A percentile compares a stretch with the other conserved stretches of the same genome.
Conservation (phyloP, 2,797 vertebrate genomes). For the Okamejei kenojei region DNA sequence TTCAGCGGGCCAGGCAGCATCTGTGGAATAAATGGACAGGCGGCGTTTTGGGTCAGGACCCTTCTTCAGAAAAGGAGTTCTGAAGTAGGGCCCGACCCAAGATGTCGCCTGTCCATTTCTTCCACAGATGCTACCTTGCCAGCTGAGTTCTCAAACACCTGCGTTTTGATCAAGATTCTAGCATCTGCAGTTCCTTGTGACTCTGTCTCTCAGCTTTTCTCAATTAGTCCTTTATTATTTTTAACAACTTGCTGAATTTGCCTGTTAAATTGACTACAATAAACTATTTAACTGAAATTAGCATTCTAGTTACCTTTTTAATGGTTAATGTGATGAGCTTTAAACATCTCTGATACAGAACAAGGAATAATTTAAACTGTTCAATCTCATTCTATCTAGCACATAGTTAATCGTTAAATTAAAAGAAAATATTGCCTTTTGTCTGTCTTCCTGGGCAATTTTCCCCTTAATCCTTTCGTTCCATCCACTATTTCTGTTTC, state of each 20-base stretch:
- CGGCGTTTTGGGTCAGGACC: too few relatives aligned
- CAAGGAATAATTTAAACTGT: neutral
- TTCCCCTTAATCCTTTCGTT: neutral
- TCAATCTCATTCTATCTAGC: neutral
- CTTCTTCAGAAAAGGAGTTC: too few relatives aligned
- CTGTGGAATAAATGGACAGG: too few relatives aligned
- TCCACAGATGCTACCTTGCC: too few relatives aligned
- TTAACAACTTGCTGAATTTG: neutral
- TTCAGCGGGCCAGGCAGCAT: too few relatives aligned
- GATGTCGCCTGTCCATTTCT: too few relatives aligned
- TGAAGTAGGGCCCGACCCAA: too few relatives aligned
- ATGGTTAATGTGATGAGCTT: neutral
- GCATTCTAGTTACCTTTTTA: neutral
- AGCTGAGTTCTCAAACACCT: too few relatives aligned
- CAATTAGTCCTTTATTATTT: neutral
- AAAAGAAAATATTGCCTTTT: neutral
- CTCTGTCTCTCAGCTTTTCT: too few relatives aligned
- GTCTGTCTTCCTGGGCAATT: neutral
- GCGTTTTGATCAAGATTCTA: too few relatives aligned
- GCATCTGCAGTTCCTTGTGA: too few relatives aligned
- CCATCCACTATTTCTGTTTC: neutral
- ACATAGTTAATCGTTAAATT: neutral
- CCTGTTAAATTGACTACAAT: neutral
- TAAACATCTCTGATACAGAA: neutral
- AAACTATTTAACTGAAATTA: neutral